Evolutionary conservation across 1,140 invertebrate species (phyloP).

Genomic region (Schlechtendalia chinensis): DNA sequence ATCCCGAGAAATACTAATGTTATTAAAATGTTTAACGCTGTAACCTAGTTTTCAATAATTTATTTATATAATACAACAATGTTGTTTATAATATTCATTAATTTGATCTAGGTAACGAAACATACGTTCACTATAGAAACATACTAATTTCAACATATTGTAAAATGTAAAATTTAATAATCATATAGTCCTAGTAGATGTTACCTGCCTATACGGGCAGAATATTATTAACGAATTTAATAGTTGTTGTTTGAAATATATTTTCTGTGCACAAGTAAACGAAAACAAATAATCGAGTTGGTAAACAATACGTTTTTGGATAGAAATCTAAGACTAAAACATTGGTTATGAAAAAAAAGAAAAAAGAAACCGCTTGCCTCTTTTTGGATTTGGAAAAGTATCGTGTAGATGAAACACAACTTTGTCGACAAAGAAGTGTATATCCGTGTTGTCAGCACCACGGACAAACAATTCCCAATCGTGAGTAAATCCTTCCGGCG

Average conservation of each 20-base stretch:
- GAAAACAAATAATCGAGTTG: not conserved
- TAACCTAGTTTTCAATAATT: not conserved
- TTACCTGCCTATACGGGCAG: too few relatives aligned
- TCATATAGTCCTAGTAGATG: too few relatives aligned
- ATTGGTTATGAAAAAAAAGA: not conserved
- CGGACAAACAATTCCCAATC: slow-evolving; percentile 96
- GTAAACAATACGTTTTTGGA: not conserved
- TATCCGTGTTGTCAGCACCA: slow-evolving; percentile 78
- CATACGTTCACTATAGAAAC: too few relatives aligned
- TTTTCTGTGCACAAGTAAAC: too few relatives aligned
- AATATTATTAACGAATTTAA: too few relatives aligned
- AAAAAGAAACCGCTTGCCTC: slow-evolving; percentile 62
- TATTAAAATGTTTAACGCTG: not conserved
- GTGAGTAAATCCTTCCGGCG: slow-evolving; percentile 88
- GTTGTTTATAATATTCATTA: not conserved
- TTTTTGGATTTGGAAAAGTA: slow-evolving; percentile 85
- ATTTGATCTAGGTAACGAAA: not conserved
- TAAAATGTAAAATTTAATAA: too few relatives aligned
- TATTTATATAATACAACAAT: too few relatives aligned
- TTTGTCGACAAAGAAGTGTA: slow-evolving; percentile 90
- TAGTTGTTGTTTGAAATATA: too few relatives aligned
- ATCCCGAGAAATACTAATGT: too few relatives aligned
- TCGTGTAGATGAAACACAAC: slow-evolving; percentile 90
- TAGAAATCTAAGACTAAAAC: not conserved
- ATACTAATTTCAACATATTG: too few relatives aligned